Evolutionary conservation across 2,797 vertebrate genomes (phyloP).

Genomic region (Balearica regulorum): DNA sequence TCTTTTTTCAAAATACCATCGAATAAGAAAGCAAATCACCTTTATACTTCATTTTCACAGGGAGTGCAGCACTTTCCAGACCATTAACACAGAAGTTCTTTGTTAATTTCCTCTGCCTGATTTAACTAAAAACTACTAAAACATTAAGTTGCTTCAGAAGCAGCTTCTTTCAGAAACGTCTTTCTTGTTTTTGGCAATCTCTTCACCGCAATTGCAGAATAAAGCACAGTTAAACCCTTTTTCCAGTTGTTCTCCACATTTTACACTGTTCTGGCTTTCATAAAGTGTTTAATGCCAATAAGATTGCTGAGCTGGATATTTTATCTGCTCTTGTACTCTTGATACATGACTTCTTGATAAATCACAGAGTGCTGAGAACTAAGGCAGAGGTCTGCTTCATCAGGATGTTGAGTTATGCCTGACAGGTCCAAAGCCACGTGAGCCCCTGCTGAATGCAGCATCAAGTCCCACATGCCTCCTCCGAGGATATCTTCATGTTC

Average conservation of each 20-base stretch:
- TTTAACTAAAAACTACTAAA: conserved; percentile 44
- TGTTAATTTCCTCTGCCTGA: conserved; percentile 27
- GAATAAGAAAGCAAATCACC: conserved; percentile 11
- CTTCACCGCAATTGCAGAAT: background rate
- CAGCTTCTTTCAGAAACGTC: background rate
- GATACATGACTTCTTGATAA: background rate
- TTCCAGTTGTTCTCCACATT: background rate
- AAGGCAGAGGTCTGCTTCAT: background rate
- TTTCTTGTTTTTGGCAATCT: background rate
- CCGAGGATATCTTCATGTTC: rapidly evolving
- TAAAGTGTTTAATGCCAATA: background rate
- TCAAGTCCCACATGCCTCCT: background rate
- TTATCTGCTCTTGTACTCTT: background rate
- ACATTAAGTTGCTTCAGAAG: background rate
- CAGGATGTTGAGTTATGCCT: background rate
- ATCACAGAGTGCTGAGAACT: background rate
- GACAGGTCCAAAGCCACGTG: background rate
- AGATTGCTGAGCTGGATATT: background rate
- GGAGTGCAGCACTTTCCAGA: background rate
- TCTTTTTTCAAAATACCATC: background rate
- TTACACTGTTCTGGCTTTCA: background rate
- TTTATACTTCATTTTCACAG: conserved; percentile 31
- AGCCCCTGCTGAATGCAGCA: background rate
- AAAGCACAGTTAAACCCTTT: background rate
- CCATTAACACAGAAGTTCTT: background rate